Conservation (phyloP, 2,113 vertebrate species). For the Psammodynastes pulverulentus region DNA sequence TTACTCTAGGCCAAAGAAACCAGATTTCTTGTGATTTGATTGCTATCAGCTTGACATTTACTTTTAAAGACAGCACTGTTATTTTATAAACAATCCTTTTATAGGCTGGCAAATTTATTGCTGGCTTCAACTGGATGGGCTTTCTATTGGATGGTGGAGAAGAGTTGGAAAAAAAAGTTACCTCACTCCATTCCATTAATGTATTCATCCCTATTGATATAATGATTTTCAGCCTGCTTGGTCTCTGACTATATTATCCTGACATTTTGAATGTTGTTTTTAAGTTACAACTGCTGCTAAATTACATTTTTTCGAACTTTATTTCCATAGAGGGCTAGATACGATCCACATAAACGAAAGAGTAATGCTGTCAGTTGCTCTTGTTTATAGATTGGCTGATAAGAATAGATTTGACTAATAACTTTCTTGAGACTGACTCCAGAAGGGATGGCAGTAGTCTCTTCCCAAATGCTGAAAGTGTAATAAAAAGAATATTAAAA, state of each 20-base stretch:
- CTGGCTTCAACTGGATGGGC: not conserved
- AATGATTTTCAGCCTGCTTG: not conserved
- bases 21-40: not conserved
- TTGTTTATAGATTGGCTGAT: slow-evolving; percentile 6
- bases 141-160: not conserved
- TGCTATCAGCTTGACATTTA: not conserved
- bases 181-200: not conserved
- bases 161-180: not conserved
- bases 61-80: not conserved
- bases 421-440: slow-evolving; percentile 31
- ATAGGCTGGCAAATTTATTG: not conserved
- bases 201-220: not conserved
- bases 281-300: not conserved
- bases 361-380: slow-evolving; percentile 16
- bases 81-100: not conserved
- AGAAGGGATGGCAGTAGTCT: slow-evolving; percentile 32
- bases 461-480: not conserved
- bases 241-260: not conserved
- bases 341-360: slow-evolving; percentile 9
- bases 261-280: not conserved
- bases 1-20: not conserved
- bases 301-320: not conserved
- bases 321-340: slow-evolving; percentile 28
- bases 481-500: slow-evolving; percentile 13
- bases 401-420: not conserved